Percentiles rank a stretch among this genome's conserved stretches.
phyloP scores from a whole-genome alignment of 1,140 invertebrate species.

The Drosophila bocki region DNA sequence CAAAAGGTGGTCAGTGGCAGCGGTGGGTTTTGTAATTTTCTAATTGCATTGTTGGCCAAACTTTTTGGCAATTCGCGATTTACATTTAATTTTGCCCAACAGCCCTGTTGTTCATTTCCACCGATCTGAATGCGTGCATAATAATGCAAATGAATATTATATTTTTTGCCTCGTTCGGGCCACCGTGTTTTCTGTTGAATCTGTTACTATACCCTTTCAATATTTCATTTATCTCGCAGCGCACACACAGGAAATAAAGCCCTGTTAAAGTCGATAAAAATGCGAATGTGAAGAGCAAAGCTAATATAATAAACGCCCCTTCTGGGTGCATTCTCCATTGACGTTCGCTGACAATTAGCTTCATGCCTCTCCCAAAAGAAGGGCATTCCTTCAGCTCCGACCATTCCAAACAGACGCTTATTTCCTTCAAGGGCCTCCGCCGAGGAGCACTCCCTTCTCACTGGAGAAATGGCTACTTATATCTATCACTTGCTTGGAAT shows the following conservation, averaged over 20 bases:
- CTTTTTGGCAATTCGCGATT: constrained; percentile 45
- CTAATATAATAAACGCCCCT: constrained; percentile 31
- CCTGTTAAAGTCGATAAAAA: not conserved
- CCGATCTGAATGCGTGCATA: constrained; percentile 41
- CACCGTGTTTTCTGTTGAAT: not conserved
- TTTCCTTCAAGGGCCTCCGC: constrained; percentile 13
- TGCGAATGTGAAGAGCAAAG: constrained; percentile 3
- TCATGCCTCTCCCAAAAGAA: not conserved
- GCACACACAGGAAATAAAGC: not conserved
- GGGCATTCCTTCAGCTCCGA: constrained; percentile 24
- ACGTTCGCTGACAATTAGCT: constrained; percentile 40
- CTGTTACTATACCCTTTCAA: too few species aligned
- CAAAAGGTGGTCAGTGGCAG: constrained; percentile 27
- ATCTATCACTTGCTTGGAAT: constrained; percentile 60
- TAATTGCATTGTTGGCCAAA: constrained; percentile 66
- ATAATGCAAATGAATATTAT: constrained; percentile 48
- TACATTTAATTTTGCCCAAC: constrained; percentile 52
- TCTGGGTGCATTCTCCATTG: constrained; percentile 24
- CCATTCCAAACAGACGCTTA: constrained; percentile 45
- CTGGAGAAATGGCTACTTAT: constrained; percentile 56
- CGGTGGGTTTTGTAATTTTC: constrained; percentile 43
- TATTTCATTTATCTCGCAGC: not conserved
- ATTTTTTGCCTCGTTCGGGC: not conserved
- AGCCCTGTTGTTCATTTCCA: constrained; percentile 3
- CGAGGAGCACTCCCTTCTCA: constrained; percentile 6